These are phyloP conservation scores for Oryzias melastigma DNA, from an alignment of 2,113 vertebrate species.

Conservation along the genomic window DNA sequence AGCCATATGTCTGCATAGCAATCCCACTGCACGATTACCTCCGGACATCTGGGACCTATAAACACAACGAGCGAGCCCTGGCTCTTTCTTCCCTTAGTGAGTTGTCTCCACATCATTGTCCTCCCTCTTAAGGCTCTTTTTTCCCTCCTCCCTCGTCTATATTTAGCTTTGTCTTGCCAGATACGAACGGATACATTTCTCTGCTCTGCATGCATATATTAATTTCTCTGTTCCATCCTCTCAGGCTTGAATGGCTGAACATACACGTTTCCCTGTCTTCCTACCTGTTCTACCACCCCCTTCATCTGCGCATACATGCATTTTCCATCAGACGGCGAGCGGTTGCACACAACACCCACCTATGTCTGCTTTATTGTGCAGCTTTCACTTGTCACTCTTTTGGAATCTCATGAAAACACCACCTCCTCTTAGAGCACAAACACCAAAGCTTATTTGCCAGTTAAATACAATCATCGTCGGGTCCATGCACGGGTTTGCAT, in stretches of 20 bases:
- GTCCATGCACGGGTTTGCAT: neutral
- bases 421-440: constrained; percentile 11
- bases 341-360: constrained; percentile 2
- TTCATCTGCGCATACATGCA: constrained; percentile 9
- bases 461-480: constrained; percentile 46
- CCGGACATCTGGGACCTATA: constrained; percentile 72
- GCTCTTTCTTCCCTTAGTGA: constrained; percentile 27
- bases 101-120: constrained; percentile 50
- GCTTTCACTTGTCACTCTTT: constrained; percentile 1
- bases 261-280: constrained; percentile 8
- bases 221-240: constrained; percentile 1
- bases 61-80: constrained; percentile 36
- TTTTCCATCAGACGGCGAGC: constrained; percentile 11
- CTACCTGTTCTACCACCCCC: neutral
- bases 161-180: constrained; percentile 9
- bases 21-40: constrained; percentile 73
- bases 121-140: constrained; percentile 30
- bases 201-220: constrained; percentile 13
- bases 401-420: constrained; percentile 46
- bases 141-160: constrained; percentile 1
- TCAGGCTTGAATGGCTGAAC: constrained; percentile 4
- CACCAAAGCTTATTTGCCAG: constrained; percentile 47
- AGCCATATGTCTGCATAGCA: constrained; percentile 69
- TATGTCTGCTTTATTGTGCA: neutral
- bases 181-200: neutral